These are phyloP conservation scores for Microhierax caerulescens DNA, from an alignment of 2,797 vertebrate species.

Conservation along the genomic window DNA sequence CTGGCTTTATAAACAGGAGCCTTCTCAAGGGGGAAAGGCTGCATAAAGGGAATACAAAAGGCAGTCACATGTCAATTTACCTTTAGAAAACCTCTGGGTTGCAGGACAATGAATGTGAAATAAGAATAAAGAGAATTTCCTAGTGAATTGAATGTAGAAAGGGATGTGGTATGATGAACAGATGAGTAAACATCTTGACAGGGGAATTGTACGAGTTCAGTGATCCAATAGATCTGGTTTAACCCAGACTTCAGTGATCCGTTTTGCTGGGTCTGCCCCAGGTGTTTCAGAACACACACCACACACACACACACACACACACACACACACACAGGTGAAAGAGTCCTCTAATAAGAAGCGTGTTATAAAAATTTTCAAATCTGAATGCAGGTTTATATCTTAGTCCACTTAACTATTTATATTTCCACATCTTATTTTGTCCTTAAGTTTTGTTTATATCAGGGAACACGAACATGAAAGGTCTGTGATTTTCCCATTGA, in stretches of 20 bases:
- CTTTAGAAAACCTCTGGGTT: neutral
- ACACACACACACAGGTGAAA: neutral
- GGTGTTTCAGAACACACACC: neutral
- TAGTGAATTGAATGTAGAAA: neutral
- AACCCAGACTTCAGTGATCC: neutral
- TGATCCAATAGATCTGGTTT: neutral
- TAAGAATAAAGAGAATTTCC: neutral
- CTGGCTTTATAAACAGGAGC: neutral
- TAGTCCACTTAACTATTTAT: neutral
- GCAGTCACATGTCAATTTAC: neutral
- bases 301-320: neutral
- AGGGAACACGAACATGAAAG: neutral
- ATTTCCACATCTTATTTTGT: neutral
- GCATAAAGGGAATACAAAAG: neutral
- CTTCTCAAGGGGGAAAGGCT: neutral
- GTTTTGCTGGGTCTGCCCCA: neutral
- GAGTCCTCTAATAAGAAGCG: neutral
- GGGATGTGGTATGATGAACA: neutral
- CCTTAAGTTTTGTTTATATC: neutral
- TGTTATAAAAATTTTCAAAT: neutral
- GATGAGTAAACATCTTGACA: neutral
- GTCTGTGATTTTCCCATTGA: conserved; percentile 1
- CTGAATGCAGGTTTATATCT: neutral
- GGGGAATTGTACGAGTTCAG: neutral
- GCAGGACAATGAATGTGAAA: neutral